A percentile compares a stretch with the other conserved stretches of the same genome.
phyloP scores from a whole-genome alignment of 2,113 vertebrate species.

The Amblyornis subalaris region DNA sequence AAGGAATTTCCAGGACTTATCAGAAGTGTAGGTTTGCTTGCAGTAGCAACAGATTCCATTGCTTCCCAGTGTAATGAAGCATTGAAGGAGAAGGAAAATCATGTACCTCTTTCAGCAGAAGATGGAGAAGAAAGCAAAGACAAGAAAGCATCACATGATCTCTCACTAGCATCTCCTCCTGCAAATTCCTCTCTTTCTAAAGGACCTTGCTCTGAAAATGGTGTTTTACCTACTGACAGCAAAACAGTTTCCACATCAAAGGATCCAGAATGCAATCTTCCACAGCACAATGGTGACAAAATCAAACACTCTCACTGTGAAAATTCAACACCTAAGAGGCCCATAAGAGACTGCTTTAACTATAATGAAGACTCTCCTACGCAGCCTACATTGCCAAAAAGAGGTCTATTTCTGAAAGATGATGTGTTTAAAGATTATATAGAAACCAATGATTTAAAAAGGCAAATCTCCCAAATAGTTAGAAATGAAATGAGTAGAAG shows the following conservation, averaged over 20 bases:
- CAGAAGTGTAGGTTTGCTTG: constrained; percentile 81
- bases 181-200: background rate
- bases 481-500: constrained; percentile 85
- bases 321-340: constrained; percentile 78
- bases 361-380: constrained; percentile 86
- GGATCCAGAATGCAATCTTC: constrained; percentile 32
- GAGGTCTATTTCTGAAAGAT: constrained; percentile 79
- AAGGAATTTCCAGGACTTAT: constrained; percentile 82
- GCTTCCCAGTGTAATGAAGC: constrained; percentile 59
- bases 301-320: constrained; percentile 67
- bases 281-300: constrained; percentile 53
- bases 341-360: constrained; percentile 80
- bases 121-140: constrained; percentile 22
- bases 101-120: constrained; percentile 22
- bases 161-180: background rate
- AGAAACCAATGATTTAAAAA: constrained; percentile 36
- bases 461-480: constrained; percentile 63
- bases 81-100: constrained; percentile 42
- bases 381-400: constrained; percentile 84
- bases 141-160: background rate
- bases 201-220: constrained; percentile 16
- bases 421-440: constrained; percentile 61
- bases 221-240: background rate
- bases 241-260: background rate
- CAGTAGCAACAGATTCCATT: constrained; percentile 71